Conservation (phyloP, 1,140 invertebrate species). For the Archegozetes longisetosus region DNA sequence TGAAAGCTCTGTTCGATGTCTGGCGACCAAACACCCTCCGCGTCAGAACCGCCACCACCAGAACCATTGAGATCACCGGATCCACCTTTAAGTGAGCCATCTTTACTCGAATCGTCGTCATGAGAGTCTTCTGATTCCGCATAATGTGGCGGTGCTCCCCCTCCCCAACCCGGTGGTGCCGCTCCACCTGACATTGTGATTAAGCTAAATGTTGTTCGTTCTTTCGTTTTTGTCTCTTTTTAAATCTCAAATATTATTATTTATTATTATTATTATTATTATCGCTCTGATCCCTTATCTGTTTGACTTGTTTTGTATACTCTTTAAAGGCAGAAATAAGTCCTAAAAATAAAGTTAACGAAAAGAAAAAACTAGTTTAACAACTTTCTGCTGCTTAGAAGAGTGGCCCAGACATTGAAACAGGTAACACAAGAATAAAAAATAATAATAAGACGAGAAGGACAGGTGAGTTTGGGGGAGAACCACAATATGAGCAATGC, state of each 20-base stretch:
- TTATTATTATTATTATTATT: too few species aligned
- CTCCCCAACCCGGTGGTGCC: conserved; percentile 7
- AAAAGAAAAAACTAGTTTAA: not conserved
- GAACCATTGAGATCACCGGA: conserved; percentile 19
- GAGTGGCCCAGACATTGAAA: not conserved
- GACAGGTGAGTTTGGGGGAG: not conserved
- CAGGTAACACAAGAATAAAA: not conserved
- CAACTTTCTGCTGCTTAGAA: not conserved
- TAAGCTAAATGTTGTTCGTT: too few species aligned
- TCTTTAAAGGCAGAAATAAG: not conserved
- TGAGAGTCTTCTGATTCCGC: conserved; percentile 11
- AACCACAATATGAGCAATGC: too few species aligned
- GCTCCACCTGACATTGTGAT: conserved; percentile 9
- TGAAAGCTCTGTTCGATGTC: conserved; percentile 99
- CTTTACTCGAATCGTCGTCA: conserved; percentile 17
- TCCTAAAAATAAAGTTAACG: not conserved
- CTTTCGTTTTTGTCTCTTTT: not conserved
- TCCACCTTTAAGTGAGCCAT: conserved; percentile 28
- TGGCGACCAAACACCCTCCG: conserved; percentile 98
- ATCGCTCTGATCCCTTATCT: too few species aligned
- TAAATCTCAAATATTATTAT: too few species aligned
- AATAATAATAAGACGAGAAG: not conserved
- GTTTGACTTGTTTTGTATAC: too few species aligned
- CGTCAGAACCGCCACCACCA: conserved; percentile 54
- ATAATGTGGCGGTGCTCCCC: conserved; percentile 6